Conservation (phyloP, 1,140 invertebrate species). For the Drosophila rhopaloa region DNA sequence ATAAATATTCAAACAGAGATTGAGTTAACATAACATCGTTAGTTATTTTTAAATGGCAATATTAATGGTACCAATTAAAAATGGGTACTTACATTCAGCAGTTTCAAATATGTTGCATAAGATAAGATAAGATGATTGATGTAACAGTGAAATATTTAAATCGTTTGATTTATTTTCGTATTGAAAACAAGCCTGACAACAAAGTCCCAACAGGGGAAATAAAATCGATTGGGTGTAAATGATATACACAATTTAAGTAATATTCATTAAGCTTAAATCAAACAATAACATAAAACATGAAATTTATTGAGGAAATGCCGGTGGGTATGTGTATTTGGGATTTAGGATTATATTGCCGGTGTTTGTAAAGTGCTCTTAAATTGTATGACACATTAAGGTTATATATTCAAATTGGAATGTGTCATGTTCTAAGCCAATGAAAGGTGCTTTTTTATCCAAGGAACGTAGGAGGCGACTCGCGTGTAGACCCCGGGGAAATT, state of each 20-base stretch:
- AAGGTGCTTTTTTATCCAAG: slow-evolving; percentile 70
- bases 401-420: background rate
- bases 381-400: slow-evolving; percentile 14
- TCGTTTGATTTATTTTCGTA: background rate
- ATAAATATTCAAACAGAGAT: background rate
- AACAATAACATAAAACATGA: slow-evolving; percentile 27
- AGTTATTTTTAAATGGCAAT: background rate
- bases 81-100: background rate
- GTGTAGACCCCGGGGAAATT: slow-evolving; percentile 90
- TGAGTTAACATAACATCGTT: background rate
- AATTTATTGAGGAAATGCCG: slow-evolving; percentile 37
- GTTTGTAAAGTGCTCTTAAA: background rate
- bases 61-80: background rate
- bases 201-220: too few relatives aligned
- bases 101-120: background rate
- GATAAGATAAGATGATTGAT: background rate
- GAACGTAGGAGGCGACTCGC: slow-evolving; percentile 85
- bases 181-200: background rate
- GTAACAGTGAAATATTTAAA: background rate
- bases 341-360: background rate
- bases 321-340: slow-evolving; percentile 16
- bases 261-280: slow-evolving; percentile 13
- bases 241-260: background rate
- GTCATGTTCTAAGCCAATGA: slow-evolving; percentile 17
- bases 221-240: slow-evolving; percentile 5